phyloP scores from a whole-genome alignment of 2,113 vertebrate species.

The Callaeas wilsoni region DNA sequence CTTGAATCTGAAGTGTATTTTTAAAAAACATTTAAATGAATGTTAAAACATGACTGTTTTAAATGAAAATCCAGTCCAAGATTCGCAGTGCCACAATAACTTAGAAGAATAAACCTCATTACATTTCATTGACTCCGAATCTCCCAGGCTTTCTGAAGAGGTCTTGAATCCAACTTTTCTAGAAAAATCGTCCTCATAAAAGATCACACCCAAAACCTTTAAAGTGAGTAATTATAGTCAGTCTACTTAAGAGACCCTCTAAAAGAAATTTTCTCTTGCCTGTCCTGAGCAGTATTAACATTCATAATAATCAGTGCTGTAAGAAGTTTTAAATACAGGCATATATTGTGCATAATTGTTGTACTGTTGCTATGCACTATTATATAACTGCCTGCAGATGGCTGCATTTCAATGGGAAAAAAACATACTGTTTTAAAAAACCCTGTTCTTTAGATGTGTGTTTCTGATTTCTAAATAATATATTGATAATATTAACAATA shows the following conservation, averaged over 20 bases:
- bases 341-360: not conserved
- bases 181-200: not conserved
- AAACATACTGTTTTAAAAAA: not conserved
- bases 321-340: not conserved
- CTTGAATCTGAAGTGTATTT: not conserved
- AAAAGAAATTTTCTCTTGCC: not conserved
- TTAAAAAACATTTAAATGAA: not conserved
- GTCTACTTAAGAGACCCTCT: not conserved
- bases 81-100: not conserved
- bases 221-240: not conserved
- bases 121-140: not conserved
- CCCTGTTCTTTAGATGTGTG: not conserved
- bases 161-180: not conserved
- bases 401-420: slow-evolving; percentile 34
- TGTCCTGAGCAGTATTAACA: not conserved
- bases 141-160: not conserved
- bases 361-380: not conserved
- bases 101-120: not conserved
- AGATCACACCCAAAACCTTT: not conserved
- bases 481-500: not conserved
- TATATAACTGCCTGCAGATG: slow-evolving; percentile 44
- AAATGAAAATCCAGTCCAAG: not conserved
- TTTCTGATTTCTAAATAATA: not conserved
- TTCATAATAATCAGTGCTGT: not conserved
- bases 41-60: not conserved